Evolutionary conservation across 2,113 vertebrate species (phyloP).

Genomic region (Spilogale gracilis): DNA sequence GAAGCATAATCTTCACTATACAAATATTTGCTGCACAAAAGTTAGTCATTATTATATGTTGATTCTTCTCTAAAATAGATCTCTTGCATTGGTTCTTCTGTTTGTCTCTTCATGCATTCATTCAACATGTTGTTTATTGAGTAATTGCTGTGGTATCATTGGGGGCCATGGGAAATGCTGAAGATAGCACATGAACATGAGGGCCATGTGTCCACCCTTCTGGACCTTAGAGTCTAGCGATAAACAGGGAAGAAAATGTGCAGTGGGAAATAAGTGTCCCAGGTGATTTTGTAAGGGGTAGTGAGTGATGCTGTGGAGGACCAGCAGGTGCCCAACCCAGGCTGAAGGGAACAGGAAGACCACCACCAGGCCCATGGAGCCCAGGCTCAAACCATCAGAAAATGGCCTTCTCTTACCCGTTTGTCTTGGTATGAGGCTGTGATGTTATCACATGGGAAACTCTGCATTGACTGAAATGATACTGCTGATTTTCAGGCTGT

Average conservation of each 20-base stretch:
- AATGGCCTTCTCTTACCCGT: rapidly evolving
- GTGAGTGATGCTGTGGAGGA: background rate
- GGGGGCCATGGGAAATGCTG: background rate
- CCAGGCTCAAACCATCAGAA: too few relatives aligned
- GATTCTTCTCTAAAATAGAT: background rate
- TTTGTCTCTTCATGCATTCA: background rate
- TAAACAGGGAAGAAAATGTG: background rate
- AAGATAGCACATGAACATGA: background rate
- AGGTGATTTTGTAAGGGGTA: background rate
- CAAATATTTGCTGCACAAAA: background rate
- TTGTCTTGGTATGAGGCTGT: rapidly evolving
- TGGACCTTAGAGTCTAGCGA: background rate
- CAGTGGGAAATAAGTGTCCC: background rate
- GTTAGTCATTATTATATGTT: background rate
- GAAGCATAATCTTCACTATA: background rate
- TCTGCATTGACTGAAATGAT: background rate
- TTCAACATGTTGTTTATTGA: background rate
- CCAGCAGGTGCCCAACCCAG: background rate
- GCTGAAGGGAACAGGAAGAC: background rate
- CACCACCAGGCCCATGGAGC: rapidly evolving
- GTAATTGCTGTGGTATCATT: background rate
- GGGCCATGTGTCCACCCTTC: rapidly evolving
- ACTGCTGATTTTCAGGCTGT: background rate
- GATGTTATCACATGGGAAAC: background rate
- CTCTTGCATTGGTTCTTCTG: rapidly evolving